Conservation (phyloP, 2,113 vertebrate species). For the Pachyramphus minor region DNA sequence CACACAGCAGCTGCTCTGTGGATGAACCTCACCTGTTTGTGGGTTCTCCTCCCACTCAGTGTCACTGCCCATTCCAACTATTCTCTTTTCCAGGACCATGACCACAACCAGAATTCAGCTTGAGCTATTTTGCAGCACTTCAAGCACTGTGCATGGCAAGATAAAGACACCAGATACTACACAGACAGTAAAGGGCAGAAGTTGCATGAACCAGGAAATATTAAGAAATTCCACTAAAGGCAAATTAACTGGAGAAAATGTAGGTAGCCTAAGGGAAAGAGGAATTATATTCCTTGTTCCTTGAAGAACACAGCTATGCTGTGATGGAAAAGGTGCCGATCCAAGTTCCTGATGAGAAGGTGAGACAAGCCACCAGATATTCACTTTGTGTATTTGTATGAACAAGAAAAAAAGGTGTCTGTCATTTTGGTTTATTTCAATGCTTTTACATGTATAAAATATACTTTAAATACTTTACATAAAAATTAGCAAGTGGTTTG, state of each 20-base stretch:
- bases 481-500: constrained; percentile 14
- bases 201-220: not conserved
- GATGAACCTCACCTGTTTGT: not conserved
- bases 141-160: not conserved
- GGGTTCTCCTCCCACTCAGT: not conserved
- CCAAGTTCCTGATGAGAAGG: not conserved
- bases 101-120: not conserved
- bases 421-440: constrained; percentile 47
- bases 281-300: not conserved
- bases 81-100: not conserved
- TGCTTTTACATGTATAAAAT: constrained; percentile 23
- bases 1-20: not conserved
- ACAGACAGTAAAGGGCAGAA: not conserved
- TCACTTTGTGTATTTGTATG: not conserved
- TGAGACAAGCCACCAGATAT: not conserved
- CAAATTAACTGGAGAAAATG: not conserved
- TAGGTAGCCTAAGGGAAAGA: not conserved
- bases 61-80: not conserved
- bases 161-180: not conserved
- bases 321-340: not conserved
- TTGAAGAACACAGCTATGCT: not conserved
- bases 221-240: not conserved
- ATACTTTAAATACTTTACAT: constrained; percentile 32
- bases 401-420: not conserved
- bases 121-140: not conserved